Conservation (phyloP, 2,888 invertebrate genomes). For the Acronicta aceris region DNA sequence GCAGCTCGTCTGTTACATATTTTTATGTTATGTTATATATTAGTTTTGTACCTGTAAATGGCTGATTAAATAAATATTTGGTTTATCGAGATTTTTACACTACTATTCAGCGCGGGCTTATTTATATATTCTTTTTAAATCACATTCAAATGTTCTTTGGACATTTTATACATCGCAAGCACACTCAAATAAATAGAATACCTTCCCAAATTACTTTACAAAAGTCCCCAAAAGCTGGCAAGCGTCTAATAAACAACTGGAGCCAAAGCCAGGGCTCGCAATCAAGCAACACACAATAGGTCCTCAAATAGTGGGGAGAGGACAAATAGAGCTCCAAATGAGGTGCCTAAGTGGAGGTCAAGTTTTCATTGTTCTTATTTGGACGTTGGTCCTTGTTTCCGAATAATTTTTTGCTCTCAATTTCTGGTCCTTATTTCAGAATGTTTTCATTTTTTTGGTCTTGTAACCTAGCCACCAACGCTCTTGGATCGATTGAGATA, state of each 20-base stretch:
- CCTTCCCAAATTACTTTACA: too few species aligned
- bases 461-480: too few species aligned
- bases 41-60: too few species aligned
- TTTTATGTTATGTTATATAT: too few species aligned
- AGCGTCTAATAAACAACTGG: slow-evolving; percentile 31
- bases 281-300: slow-evolving; percentile 41
- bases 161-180: too few species aligned
- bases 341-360: slow-evolving; percentile 39
- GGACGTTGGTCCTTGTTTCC: slow-evolving; percentile 17
- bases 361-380: slow-evolving; percentile 37
- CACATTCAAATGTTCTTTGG: too few species aligned
- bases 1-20: too few species aligned
- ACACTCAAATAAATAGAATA: neutral
- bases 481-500: too few species aligned
- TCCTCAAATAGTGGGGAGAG: slow-evolving; percentile 29
- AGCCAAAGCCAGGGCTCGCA: slow-evolving; percentile 22
- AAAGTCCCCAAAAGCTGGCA: slow-evolving; percentile 6
- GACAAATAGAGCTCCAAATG: slow-evolving; percentile 39
- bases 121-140: too few species aligned
- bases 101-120: too few species aligned
- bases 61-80: too few species aligned
- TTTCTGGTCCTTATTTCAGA: slow-evolving; percentile 15
- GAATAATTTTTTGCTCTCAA: slow-evolving; percentile 5
- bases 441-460: neutral
- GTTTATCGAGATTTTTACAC: too few species aligned